Base-by-base conservation (phyloP, 2,113 vertebrate species). In the Plestiodon gilberti region DNA sequence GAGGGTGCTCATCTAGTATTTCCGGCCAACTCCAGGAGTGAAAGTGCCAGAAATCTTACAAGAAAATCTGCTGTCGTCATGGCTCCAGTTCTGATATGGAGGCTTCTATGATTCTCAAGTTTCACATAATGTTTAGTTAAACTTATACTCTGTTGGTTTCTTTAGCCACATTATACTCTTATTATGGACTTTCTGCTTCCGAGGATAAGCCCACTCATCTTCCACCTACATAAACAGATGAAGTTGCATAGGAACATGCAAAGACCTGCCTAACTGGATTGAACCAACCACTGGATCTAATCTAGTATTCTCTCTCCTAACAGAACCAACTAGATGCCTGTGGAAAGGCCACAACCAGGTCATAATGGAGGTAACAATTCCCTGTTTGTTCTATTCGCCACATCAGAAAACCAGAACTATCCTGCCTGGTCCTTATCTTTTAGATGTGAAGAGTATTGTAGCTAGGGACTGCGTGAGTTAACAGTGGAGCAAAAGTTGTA, bases 1-100 rank as follows among this genome's bases (percentile, higher is more conserved):
- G 85, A 84, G 59, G 43, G 23, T 87, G 80, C 78, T 82, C 2
- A 61, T 11, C 73, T 52, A 87, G 40, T 6, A 20, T 38, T 85
- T 85, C 43, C 2, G 1, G 1, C 25, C 74, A 65, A 6, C 57
- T 52, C 1, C 23, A 69, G 6, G 43, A 77, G 28, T 17, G 78
- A 81, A 78, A 88, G 4, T 22, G 82, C 33, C 23, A 75, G 2
- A 3, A 82, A 62, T 48, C 81, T 84, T 88, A 35, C 3, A 80
- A 85, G 57, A 62, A 79, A 82, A 33, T 15, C 65, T 85, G 10
- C 57, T 9, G 55, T 48, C 35, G 67, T 67, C 28, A 61, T 73
- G 77, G 15, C 55, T 71, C 55, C 57, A 83, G 55, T 15, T 6
- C 82, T 90, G 40, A 83, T 52, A 83, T 38, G 55, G 61, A 64